These are phyloP conservation scores for Calyptommatus sinebrachiatus DNA, from an alignment of 2,113 vertebrate genomes.

Conservation along the genomic window DNA sequence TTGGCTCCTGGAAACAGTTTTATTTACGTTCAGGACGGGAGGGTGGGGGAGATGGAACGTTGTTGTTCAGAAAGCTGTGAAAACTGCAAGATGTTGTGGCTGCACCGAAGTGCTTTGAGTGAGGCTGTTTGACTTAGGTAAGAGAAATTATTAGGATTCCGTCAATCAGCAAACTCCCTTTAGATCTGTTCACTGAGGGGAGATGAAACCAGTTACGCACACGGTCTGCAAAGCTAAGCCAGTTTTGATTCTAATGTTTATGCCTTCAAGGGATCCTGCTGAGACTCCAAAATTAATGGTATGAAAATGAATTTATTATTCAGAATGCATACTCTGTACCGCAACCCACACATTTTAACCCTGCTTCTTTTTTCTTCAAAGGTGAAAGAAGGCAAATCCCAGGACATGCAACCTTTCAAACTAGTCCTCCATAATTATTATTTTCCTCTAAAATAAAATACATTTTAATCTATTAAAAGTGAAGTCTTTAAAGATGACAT, in stretches of 20 bases:
- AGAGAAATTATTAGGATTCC: slow-evolving; percentile 42
- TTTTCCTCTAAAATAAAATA: slow-evolving; percentile 18
- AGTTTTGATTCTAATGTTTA: slow-evolving; percentile 56
- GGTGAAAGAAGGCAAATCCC: neutral
- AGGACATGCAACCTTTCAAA: neutral
- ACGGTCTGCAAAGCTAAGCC: slow-evolving; percentile 49
- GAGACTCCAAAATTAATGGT: slow-evolving; percentile 47
- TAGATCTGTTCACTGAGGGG: slow-evolving; percentile 45
- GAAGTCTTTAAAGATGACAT: neutral
- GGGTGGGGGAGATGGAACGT: neutral
- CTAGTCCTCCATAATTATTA: slow-evolving; percentile 23
- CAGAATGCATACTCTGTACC: slow-evolving; percentile 52
- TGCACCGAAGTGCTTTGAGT: slow-evolving; percentile 31
- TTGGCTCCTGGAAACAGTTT: slow-evolving; percentile 65
- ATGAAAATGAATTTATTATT: slow-evolving; percentile 63
- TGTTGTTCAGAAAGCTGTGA: slow-evolving; percentile 60
- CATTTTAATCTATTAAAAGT: slow-evolving; percentile 43
- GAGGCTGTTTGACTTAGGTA: slow-evolving; percentile 50
- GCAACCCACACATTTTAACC: slow-evolving; percentile 34
- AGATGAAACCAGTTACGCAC: slow-evolving; percentile 40
- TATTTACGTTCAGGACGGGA: slow-evolving; percentile 48
- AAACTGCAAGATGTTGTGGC: slow-evolving; percentile 52
- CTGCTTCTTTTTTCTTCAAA: slow-evolving; percentile 28
- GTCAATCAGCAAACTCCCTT: slow-evolving; percentile 45
- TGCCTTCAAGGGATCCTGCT: slow-evolving; percentile 59